phyloP scores from a whole-genome alignment of 1,140 invertebrate genomes.

The Drosophila willistoni region DNA sequence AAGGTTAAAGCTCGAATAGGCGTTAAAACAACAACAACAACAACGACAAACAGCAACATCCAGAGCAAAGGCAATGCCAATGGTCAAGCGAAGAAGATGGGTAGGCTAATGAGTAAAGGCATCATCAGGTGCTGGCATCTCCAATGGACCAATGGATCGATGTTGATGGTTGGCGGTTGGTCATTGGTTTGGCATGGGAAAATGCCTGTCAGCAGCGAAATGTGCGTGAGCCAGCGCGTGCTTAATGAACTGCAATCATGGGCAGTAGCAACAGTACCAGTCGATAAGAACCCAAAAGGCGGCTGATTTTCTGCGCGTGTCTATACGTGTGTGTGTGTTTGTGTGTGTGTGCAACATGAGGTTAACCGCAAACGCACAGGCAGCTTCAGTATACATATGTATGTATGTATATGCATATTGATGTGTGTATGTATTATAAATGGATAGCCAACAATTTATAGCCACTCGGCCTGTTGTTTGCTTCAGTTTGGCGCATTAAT shows the following conservation, averaged over 20 bases:
- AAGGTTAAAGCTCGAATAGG: slow-evolving; percentile 42
- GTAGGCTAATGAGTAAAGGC: slow-evolving; percentile 64
- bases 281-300: slow-evolving; percentile 69
- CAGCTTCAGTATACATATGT: slow-evolving; percentile 18
- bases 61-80: slow-evolving; percentile 31
- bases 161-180: slow-evolving; percentile 17
- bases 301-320: slow-evolving; percentile 30
- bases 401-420: slow-evolving; percentile 24
- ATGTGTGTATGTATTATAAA: slow-evolving; percentile 19
- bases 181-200: slow-evolving; percentile 6
- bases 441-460: slow-evolving; percentile 57
- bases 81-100: slow-evolving; percentile 41
- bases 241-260: slow-evolving; percentile 81
- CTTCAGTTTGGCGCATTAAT: slow-evolving; percentile 64
- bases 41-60: slow-evolving; percentile 1
- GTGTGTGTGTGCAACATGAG: slow-evolving; percentile 66
- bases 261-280: slow-evolving; percentile 38
- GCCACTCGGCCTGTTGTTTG: slow-evolving; percentile 9
- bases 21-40: slow-evolving; percentile 27
- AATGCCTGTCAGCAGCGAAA: slow-evolving; percentile 18
- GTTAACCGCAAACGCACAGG: slow-evolving; percentile 51
- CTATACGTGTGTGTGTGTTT: slow-evolving; percentile 30
- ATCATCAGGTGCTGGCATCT: slow-evolving; percentile 43
- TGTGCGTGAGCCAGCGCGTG: slow-evolving; percentile 63
- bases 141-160: slow-evolving; percentile 26